Evolutionary conservation across 2,888 invertebrate species (phyloP), one percentile per base, ranked within the genome.

Genomic region (Caenorhabditis imperialis): DNA sequence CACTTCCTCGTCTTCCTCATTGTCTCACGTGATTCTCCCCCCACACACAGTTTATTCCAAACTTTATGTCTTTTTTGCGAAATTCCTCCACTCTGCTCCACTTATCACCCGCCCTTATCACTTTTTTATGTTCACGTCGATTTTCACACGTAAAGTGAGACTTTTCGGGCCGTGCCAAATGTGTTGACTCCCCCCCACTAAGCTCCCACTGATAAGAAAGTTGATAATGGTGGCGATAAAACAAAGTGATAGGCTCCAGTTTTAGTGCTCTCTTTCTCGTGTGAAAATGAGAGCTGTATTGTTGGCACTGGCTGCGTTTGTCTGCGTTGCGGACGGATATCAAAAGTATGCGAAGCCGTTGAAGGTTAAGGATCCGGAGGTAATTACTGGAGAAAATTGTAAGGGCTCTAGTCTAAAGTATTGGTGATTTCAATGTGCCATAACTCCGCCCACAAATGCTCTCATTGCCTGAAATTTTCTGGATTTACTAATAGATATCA

Each of bases 141-240:
- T 53, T 63, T 63, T 63, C 63, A 63, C 63, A 63, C 63, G 63
- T 63, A 63, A 63, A 63, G 63, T 55, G 58, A 22, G 38, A 55
- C 35, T 14, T 47, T 54, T 25, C 20, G 25, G 6, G 18, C 20
- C 18, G 5, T 7, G 30, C 6, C 30, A 30, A 25, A 10, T 6
- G 27, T 51, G 33, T 33, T 44, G 44, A 44, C 44, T 44, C 10
- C 10, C 30, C 6, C 10, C 30, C 7, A 7, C 6, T 30, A 6
- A 10, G 7, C 30, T 6, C 30, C 6, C 6, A 30, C 30, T 30
- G 30, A 30, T 30, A 30, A 30, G 7, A 30, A 30, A 30, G 30
- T 7, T 30, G 10, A 30, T 7, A 30, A 30, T 30, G 30, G 30
- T 6, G 30, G 10, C 6, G 6, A 10, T 6, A 10, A 10, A 30